Evolutionary conservation across 2,797 vertebrate species (phyloP), one percentile per base, ranked within the genome.

Genomic region (Typhlichthys subterraneus): DNA sequence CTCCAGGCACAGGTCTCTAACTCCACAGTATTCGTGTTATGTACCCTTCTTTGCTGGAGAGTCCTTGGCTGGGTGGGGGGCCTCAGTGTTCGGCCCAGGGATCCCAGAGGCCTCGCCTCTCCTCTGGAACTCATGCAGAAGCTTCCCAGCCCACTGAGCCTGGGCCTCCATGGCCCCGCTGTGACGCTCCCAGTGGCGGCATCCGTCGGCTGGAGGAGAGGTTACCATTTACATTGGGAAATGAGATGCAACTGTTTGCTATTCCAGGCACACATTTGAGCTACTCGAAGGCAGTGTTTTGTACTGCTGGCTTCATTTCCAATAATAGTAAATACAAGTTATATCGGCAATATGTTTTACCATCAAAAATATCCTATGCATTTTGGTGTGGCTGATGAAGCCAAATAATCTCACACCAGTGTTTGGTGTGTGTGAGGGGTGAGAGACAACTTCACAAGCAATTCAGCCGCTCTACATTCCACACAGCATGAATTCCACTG

Each of bases 111-210:
- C 92, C 69, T 94, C 95, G 42, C 91, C 84, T 82, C 92, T 93
- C 78, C 61, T 91, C 85, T 96, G 94, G 84, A 96, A 97, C 73
- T 98, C 96, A 74, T 89, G 86, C 70, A 96, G 90, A 79, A 99
- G 82, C 55, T 93, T 94, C 67, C 90, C 87, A 3, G 93, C 95
- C 98, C 98, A 99, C 61, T 95, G 94, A 9, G 91, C 92, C 38
- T 95, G 94, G 4, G 92, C 89, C 70, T 97, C 96, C 96, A 98
- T 98, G 50, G 96, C 95, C 69, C 94, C 93, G 38, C 94, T 95
- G 89, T 97, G 92, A 53, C 88, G 92, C 65, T 97, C 95, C 97
- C 97, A 99, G 72, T 99, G 97, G 54, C 89, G 92, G 81, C 96
- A 98, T 73, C 93, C 95, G 45, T 97, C 95, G 65, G 94, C 96